Percentiles rank a stretch among this genome's conserved stretches.
These are phyloP conservation scores for Calameuta idolon DNA, from an alignment of 2,888 invertebrate species.

Conservation along the genomic window DNA sequence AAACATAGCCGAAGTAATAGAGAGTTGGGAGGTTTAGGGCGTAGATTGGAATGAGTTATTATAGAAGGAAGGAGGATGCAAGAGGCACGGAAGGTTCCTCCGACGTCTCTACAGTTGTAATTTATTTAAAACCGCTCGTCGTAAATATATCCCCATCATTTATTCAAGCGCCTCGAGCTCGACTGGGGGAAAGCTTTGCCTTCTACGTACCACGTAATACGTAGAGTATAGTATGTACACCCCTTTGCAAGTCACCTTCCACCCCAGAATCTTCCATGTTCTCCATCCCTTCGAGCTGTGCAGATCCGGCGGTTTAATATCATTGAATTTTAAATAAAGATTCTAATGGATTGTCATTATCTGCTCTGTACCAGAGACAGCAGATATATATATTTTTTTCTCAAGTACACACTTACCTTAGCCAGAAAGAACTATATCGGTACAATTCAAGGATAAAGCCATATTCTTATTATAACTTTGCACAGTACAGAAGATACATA, in stretches of 20 bases:
- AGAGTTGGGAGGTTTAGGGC: neutral
- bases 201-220: slow-evolving; percentile 30
- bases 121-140: slow-evolving; percentile 66
- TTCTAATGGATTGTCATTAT: slow-evolving; percentile 51
- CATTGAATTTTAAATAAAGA: slow-evolving; percentile 50
- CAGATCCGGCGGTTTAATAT: slow-evolving; percentile 26
- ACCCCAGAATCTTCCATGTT: slow-evolving; percentile 1
- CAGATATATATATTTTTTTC: neutral
- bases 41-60: neutral
- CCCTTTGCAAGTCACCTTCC: slow-evolving; percentile 8
- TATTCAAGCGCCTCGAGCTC: slow-evolving; percentile 53
- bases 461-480: neutral
- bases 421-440: neutral
- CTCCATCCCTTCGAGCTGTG: slow-evolving; percentile 13
- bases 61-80: slow-evolving; percentile 25
- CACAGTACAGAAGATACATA: neutral
- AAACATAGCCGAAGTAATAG: slow-evolving; percentile 23
- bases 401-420: neutral
- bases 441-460: neutral
- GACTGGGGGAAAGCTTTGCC: slow-evolving; percentile 22
- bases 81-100: slow-evolving; percentile 35
- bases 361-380: neutral
- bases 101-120: slow-evolving; percentile 64
- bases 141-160: slow-evolving; percentile 66
- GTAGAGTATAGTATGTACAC: slow-evolving; percentile 1